phyloP scores from a whole-genome alignment of 2,888 invertebrate genomes.

The Heliconius sara region DNA sequence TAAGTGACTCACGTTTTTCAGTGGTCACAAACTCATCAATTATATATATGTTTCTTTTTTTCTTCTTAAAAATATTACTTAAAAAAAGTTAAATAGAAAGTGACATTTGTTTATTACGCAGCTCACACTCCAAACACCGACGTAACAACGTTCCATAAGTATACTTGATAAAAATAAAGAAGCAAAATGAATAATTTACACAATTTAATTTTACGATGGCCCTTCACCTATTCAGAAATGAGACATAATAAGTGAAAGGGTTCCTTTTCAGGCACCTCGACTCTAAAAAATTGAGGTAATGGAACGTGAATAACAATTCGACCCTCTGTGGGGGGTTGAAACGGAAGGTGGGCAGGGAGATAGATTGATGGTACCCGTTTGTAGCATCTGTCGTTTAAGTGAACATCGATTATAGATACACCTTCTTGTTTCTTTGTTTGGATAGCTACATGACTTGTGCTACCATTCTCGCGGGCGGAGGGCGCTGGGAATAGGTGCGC shows the following conservation, averaged over 20 bases:
- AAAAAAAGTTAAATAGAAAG: not conserved
- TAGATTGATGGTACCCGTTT: conserved; percentile 82
- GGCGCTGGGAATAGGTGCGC: conserved; percentile 71
- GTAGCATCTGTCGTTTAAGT: conserved; percentile 83
- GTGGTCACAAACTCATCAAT: conserved; percentile 48
- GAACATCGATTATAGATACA: conserved; percentile 81
- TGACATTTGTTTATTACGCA: not conserved
- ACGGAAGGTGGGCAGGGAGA: conserved; percentile 57
- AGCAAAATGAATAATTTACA: conserved; percentile 67
- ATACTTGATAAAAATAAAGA: conserved; percentile 52
- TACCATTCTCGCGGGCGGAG: conserved; percentile 50
- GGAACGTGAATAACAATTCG: conserved; percentile 83
- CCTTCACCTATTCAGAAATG: conserved; percentile 72
- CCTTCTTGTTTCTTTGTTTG: conserved; percentile 79
- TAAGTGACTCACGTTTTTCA: conserved; percentile 67
- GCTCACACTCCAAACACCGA: not conserved
- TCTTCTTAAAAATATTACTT: not conserved
- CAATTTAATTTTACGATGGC: conserved; percentile 75
- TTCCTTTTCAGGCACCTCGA: conserved; percentile 77
- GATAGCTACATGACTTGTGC: conserved; percentile 69
- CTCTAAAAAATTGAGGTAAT: conserved; percentile 83
- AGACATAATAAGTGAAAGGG: conserved; percentile 81
- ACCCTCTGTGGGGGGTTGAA: conserved; percentile 55
- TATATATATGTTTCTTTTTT: not conserved
- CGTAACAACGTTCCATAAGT: conserved; percentile 49